These are phyloP conservation scores for Melanotus villosus DNA, from an alignment of 2,888 invertebrate species.

Conservation along the genomic window DNA sequence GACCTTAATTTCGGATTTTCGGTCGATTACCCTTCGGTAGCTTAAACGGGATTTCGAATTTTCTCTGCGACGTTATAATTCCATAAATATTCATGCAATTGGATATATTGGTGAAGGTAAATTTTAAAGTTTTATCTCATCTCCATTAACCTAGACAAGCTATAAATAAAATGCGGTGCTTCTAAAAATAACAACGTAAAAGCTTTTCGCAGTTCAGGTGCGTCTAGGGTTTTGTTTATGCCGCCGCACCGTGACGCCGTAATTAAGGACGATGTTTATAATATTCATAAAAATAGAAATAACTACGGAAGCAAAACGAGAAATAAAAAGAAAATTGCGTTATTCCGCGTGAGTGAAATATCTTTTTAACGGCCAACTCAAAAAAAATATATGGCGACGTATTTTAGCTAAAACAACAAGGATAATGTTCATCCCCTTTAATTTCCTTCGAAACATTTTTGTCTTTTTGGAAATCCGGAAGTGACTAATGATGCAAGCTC, in stretches of 20 bases:
- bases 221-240: conserved; percentile 12
- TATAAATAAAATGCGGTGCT: conserved; percentile 28
- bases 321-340: no score
- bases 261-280: background rate
- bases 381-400: no score
- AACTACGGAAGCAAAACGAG: no score
- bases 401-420: no score
- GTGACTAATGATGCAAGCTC: conserved; percentile 4
- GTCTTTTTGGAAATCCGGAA: background rate
- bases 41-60: background rate
- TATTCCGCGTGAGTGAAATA: no score
- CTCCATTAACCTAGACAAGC: conserved; percentile 21
- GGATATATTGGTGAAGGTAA: conserved; percentile 4
- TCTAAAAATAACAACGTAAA: conserved; percentile 22
- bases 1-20: background rate
- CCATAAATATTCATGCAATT: conserved; percentile 12
- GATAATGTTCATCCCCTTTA: no score
- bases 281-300: background rate
- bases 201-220: conserved; percentile 37
- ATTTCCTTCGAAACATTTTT: background rate
- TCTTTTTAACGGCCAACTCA: no score
- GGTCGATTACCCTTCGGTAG: background rate
- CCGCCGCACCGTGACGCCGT: background rate
- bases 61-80: background rate
- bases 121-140: conserved; percentile 23